Evolutionary conservation across 2,113 vertebrate genomes (phyloP), one percentile per base, ranked within the genome.

Genomic region (Aleadryas rufinucha): DNA sequence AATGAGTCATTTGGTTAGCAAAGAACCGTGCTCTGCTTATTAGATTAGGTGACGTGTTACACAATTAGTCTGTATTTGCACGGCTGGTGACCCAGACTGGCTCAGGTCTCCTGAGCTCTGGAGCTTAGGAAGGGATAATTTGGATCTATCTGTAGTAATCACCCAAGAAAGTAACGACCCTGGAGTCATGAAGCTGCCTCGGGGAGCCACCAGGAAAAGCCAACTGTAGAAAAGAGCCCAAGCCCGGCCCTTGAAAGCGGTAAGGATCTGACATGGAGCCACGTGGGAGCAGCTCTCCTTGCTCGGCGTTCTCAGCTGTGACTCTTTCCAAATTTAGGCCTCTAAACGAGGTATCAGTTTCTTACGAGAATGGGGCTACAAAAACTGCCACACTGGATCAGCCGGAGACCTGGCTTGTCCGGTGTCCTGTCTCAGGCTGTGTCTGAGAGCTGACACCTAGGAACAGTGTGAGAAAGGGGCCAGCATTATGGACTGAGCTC

Each of bases 231-330:
- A 63, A 75, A 50, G 42, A 63, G 14, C 24, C 30, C 44, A 15
- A 66, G 64, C 21, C 11, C 1, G 7, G 30, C 23, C n/a, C 47
- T 31, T 52, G 45, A 3, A 16, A 45, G 26, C 0, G 0, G 17
- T 53, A 37, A 69, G 39, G 3, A 1, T 41, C 30, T 59, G 33
- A 47, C 2, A 0, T 0, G 23, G 57, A 47, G 60, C 47, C 52
- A 16, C 3, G 4, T 69, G 63, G 42, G 75, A 94, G 42, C 80
- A 53, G 64, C 47, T 84, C 1, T 14, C 27, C 64, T 54, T 35
- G 19, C 87, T 94, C 11, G 19, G 81, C 68, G 75, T 96, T 94
- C 95, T 84, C 93, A 95, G 95, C 93, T 94, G 87, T 79, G 84
- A 21, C 49, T 35, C 60, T 8, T 95, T 97, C 87, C 92, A 89